phyloP scores from a whole-genome alignment of 2,797 vertebrate species.

The Heterohyrax brucei region DNA sequence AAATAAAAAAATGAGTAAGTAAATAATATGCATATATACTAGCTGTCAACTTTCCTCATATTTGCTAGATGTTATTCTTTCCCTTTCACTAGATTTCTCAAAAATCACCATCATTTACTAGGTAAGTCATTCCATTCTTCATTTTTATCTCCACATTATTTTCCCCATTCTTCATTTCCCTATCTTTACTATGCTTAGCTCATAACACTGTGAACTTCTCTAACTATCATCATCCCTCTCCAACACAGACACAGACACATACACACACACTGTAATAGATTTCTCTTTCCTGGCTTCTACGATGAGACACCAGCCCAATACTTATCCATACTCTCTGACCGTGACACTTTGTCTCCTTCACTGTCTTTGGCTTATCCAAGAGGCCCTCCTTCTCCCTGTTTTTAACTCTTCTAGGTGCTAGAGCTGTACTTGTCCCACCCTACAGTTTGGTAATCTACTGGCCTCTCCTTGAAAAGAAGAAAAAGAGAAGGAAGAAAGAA shows the following conservation, averaged over 20 bases:
- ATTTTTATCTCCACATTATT: neutral
- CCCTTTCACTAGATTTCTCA: neutral
- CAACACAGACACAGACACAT: too few relatives aligned
- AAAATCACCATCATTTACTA: neutral
- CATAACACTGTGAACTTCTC: neutral
- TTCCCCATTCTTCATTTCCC: neutral
- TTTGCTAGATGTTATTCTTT: constrained; percentile 22
- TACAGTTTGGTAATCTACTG: neutral
- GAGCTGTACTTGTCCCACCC: neutral
- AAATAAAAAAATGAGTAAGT: neutral
- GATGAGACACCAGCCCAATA: neutral
- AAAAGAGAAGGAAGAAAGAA: neutral
- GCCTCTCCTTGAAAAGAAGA: neutral
- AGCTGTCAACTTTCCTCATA: neutral
- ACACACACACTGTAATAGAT: neutral
- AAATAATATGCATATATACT: neutral
- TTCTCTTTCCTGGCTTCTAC: neutral
- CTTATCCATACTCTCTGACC: neutral
- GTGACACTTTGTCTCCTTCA: neutral
- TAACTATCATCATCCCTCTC: neutral
- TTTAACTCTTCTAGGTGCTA: neutral
- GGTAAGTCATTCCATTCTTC: neutral
- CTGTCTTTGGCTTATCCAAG: neutral
- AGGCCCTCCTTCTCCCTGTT: neutral
- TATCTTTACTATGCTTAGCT: neutral